phyloP scores from a whole-genome alignment of 2,888 invertebrate genomes.

The Microchrysa polita region DNA sequence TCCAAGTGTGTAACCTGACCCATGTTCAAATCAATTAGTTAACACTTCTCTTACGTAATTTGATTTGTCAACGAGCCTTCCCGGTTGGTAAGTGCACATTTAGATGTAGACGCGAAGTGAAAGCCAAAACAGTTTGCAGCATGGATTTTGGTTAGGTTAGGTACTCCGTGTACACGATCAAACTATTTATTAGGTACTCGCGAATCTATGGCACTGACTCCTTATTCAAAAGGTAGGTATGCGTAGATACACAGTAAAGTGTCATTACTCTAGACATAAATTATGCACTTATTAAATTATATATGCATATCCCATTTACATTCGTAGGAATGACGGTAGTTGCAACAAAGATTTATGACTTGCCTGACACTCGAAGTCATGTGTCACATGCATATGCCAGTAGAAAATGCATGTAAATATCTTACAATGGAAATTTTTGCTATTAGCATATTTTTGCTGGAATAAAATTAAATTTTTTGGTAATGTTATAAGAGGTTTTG shows the following conservation, averaged over 20 bases:
- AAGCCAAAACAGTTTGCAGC: slow-evolving; percentile 21
- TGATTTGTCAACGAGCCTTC: slow-evolving; percentile 42
- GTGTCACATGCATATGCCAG: slow-evolving; percentile 18
- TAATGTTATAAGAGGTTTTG: no score
- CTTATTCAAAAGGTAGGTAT: no score
- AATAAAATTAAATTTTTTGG: no score
- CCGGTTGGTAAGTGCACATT: slow-evolving; percentile 21
- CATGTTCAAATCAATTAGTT: slow-evolving; percentile 48
- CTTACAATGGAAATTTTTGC: no score
- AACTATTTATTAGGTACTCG: background rate
- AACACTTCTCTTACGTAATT: slow-evolving; percentile 48
- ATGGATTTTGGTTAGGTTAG: background rate
- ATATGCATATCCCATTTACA: background rate
- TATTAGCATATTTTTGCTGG: no score
- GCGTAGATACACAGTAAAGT: no score
- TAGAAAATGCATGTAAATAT: background rate
- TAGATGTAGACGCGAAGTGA: slow-evolving; percentile 34
- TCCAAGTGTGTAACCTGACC: slow-evolving; percentile 38
- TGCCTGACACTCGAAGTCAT: background rate
- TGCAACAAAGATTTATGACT: slow-evolving; percentile 24
- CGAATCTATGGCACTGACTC: background rate
- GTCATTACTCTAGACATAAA: no score
- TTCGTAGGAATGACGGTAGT: slow-evolving; percentile 21
- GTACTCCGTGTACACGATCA: no score
- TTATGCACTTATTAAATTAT: no score